Evolutionary conservation across 2,888 invertebrate species (phyloP).

Genomic region (Fragum fragum): DNA sequence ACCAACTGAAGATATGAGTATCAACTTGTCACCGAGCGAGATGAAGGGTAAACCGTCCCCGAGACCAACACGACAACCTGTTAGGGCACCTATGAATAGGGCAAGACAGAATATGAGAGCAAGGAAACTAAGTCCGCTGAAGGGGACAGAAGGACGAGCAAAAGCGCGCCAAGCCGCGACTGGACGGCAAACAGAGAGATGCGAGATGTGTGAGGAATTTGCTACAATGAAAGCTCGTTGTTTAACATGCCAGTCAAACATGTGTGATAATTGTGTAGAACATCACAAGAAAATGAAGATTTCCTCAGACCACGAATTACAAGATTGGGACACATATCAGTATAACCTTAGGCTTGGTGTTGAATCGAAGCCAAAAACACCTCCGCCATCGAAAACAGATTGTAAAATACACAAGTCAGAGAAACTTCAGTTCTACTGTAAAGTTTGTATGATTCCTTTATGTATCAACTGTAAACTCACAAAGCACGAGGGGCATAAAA

Average conservation of each 20-base stretch:
- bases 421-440: conserved; percentile 63
- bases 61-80: conserved; percentile 37
- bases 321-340: conserved; percentile 53
- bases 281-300: conserved; percentile 66
- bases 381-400: conserved; percentile 40
- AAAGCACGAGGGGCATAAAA: conserved; percentile 66
- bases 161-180: background rate
- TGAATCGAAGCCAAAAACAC: conserved; percentile 16
- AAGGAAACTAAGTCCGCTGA: conserved; percentile 4
- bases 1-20: conserved; percentile 55
- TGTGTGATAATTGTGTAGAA: conserved; percentile 57
- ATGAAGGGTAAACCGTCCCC: conserved; percentile 31
- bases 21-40: conserved; percentile 52
- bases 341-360: conserved; percentile 6
- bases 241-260: conserved; percentile 55
- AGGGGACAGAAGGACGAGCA: conserved; percentile 13
- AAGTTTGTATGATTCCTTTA: conserved; percentile 53
- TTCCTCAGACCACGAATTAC: conserved; percentile 50
- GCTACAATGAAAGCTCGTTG: conserved; percentile 52
- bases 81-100: conserved; percentile 7
- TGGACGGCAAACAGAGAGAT: conserved; percentile 35
- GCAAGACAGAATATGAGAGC: background rate
- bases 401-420: conserved; percentile 58
- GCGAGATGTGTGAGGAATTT: conserved; percentile 64
- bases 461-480: conserved; percentile 66